Evolutionary conservation across 2,888 invertebrate species (phyloP).

Genomic region (Hymenopus coronatus): DNA sequence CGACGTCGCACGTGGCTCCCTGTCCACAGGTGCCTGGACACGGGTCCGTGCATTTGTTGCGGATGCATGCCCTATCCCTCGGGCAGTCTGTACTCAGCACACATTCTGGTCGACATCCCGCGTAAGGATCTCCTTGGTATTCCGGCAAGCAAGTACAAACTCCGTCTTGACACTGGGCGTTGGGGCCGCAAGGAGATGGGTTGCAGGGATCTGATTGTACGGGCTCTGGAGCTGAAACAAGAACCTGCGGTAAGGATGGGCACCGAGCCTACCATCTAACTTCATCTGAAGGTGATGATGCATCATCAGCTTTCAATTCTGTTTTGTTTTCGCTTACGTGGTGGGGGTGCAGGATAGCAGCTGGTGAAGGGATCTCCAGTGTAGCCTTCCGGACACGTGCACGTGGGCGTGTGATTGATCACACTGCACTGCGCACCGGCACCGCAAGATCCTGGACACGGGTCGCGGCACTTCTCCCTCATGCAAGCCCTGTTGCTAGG

Average conservation of each 20-base stretch:
- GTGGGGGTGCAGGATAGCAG: constrained; percentile 58
- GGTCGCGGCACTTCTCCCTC: constrained; percentile 49
- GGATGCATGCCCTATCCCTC: constrained; percentile 66
- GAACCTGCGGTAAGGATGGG: constrained; percentile 46
- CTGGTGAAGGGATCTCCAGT: constrained; percentile 74
- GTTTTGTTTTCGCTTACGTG: constrained; percentile 48
- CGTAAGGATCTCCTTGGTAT: constrained; percentile 48
- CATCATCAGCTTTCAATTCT: not conserved
- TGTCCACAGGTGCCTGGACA: constrained; percentile 76
- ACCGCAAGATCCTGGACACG: constrained; percentile 52
- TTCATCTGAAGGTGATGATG: not conserved
- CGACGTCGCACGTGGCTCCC: constrained; percentile 68
- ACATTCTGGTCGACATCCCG: constrained; percentile 63
- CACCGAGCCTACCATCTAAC: constrained; percentile 34
- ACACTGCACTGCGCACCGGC: constrained; percentile 55
- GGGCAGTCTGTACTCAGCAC: constrained; percentile 69
- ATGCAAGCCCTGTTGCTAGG: constrained; percentile 49
- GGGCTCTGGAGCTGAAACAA: constrained; percentile 41
- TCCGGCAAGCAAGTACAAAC: constrained; percentile 52
- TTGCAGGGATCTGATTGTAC: constrained; percentile 57
- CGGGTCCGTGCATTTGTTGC: constrained; percentile 66
- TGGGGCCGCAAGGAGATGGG: constrained; percentile 64
- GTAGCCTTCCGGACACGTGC: constrained; percentile 68
- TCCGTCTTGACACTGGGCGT: constrained; percentile 57
- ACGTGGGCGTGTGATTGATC: constrained; percentile 72